Evolutionary conservation across 2,888 invertebrate species (phyloP).

Genomic region (Cantharis lateralis): DNA sequence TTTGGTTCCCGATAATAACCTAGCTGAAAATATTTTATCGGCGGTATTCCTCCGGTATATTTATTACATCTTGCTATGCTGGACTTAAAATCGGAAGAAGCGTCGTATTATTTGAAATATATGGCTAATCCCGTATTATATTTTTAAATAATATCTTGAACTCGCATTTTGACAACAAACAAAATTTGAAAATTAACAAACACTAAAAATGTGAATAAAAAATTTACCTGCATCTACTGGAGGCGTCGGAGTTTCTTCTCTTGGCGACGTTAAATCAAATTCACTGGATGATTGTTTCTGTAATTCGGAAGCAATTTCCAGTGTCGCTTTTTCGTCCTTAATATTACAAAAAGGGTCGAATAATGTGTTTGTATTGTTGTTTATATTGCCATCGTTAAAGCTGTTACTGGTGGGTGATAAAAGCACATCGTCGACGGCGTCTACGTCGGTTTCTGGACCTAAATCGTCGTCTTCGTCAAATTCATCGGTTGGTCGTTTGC

Average conservation of each 20-base stretch:
- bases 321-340: slow-evolving; percentile 43
- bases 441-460: slow-evolving; percentile 78
- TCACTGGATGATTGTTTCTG: slow-evolving; percentile 44
- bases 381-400: slow-evolving; percentile 48
- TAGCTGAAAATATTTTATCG: too few species aligned
- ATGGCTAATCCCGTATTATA: too few species aligned
- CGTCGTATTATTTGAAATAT: too few species aligned
- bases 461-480: slow-evolving; percentile 68
- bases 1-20: too few species aligned
- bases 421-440: slow-evolving; percentile 63
- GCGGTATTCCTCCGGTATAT: too few species aligned
- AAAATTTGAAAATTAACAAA: too few species aligned
- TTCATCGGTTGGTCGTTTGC: slow-evolving; percentile 51
- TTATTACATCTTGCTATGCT: too few species aligned
- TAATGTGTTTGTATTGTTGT: slow-evolving; percentile 45
- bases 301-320: slow-evolving; percentile 44
- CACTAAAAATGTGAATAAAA: not conserved
- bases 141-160: too few species aligned
- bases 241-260: slow-evolving; percentile 63
- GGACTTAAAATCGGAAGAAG: too few species aligned
- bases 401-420: slow-evolving; percentile 49
- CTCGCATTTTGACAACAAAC: too few species aligned
- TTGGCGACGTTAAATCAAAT: slow-evolving; percentile 44
- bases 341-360: slow-evolving; percentile 46
- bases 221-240: slow-evolving; percentile 63